These are phyloP conservation scores for Drosophila pegasa DNA, from an alignment of 2,888 invertebrate genomes.

Conservation along the genomic window DNA sequence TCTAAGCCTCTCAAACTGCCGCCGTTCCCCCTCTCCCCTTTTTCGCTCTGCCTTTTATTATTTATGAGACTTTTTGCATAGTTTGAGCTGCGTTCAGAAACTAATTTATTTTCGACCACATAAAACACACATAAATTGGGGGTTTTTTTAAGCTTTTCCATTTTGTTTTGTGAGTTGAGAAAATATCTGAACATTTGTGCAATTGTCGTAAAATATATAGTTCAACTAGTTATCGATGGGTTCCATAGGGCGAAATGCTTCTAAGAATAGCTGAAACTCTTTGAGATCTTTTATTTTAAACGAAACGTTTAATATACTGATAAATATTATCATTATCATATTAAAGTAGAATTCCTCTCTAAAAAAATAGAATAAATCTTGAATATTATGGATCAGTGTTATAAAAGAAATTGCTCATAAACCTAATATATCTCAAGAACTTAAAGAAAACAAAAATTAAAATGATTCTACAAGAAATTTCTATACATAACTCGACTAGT, in stretches of 20 bases:
- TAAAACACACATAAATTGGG: background rate
- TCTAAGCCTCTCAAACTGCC: slow-evolving; percentile 16
- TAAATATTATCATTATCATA: no score
- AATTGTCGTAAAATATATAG: background rate
- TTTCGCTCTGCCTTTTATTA: background rate
- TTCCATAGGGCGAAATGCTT: background rate
- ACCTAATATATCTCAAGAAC: no score
- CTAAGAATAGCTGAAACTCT: background rate
- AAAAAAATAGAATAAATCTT: no score
- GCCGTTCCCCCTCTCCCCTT: background rate
- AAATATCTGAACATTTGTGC: background rate
- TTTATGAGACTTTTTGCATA: slow-evolving; percentile 27
- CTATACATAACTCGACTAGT: background rate
- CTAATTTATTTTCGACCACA: slow-evolving; percentile 1
- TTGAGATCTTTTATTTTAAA: background rate
- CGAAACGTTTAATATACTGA: no score
- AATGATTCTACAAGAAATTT: background rate
- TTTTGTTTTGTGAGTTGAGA: background rate
- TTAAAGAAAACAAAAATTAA: background rate
- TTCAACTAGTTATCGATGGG: background rate
- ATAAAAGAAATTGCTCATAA: no score
- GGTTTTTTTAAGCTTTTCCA: slow-evolving; percentile 1
- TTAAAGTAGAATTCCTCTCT: no score
- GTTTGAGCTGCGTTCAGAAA: slow-evolving; percentile 52
- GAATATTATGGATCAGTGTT: no score